Conservation (phyloP, 1,140 invertebrate genomes). For the Paraescarpia echinospica region DNA sequence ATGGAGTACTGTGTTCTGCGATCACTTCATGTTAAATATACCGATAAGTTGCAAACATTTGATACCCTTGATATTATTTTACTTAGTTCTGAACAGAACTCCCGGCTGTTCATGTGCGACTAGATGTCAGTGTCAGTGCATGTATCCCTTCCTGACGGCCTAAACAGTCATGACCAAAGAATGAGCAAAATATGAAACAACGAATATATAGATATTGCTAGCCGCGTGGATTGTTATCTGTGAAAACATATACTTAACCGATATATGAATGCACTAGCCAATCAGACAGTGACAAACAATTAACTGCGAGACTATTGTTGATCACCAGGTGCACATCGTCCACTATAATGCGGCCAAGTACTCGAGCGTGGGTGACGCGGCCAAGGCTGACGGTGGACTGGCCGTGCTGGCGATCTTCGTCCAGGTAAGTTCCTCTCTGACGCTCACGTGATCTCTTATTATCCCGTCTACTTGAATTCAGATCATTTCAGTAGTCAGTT, state of each 20-base stretch:
- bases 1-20: not conserved
- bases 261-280: not conserved
- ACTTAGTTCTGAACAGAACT: not conserved
- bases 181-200: not conserved
- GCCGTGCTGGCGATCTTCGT: constrained; percentile 89
- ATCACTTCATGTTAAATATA: not conserved
- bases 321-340: constrained; percentile 70
- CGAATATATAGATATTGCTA: not conserved
- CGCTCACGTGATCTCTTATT: not conserved
- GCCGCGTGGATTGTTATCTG: not conserved
- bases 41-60: not conserved
- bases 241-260: not conserved
- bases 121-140: not conserved
- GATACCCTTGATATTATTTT: not conserved
- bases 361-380: constrained; percentile 76
- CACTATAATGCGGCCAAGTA: constrained; percentile 92
- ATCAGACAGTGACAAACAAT: not conserved
- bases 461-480: not conserved
- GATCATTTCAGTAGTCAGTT: not conserved
- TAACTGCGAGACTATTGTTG: not conserved
- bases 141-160: not conserved
- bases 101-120: not conserved
- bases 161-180: not conserved
- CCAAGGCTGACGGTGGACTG: constrained; percentile 79
- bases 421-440: constrained; percentile 62